Evolutionary conservation across 2,888 invertebrate genomes (phyloP), one percentile per base, ranked within the genome.

Genomic region (Rhingia campestris): DNA sequence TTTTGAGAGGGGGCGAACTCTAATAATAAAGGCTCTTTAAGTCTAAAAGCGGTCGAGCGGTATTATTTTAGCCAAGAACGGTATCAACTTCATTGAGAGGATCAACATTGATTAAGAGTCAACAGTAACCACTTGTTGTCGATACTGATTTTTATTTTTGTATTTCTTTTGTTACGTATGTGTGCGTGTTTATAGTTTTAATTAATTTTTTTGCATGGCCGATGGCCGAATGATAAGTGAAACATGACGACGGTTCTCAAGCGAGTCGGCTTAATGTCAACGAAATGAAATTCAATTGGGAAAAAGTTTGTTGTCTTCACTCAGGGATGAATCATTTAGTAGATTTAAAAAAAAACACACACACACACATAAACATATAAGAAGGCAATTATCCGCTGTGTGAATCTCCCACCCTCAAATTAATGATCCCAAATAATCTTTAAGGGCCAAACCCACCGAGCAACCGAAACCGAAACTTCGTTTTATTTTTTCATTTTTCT

Each of bases 231-330:
- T 54, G 63, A 56, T 63, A 49, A 72, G 56, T 56, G 56, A 58
- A 47, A 56, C 35, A 53, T 47, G 37, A 64, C 56, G 64, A 45
- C 63, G 58, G 41, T 64, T 58, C 56, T 58, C 51, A 49, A 77
- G 12, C 35, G 14, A 12, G 39, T 69, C 56, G 51, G 49, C 49
- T 53, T 69, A 45, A 63, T 64, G 63, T 63, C 63, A 70, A 64
- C 43, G 49, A 64, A 56, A 63, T 32, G n/a, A 54, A 77, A 77
- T 70, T 63, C 47, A 56, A 51, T 56, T 56, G 45, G 30, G 47
- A 69, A 22, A 39, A 32, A 22, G 22, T 22, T 2, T 22, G 22
- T 22, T 22, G 1, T 22, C 22, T 22, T 22, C 22, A 22, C 22
- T 22, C 22, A 22, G 22, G 22, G 2, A 22, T 22, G 22, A 22